Evolutionary conservation across 2,888 invertebrate genomes (phyloP).

Genomic region (Micoletzkya japonica): DNA sequence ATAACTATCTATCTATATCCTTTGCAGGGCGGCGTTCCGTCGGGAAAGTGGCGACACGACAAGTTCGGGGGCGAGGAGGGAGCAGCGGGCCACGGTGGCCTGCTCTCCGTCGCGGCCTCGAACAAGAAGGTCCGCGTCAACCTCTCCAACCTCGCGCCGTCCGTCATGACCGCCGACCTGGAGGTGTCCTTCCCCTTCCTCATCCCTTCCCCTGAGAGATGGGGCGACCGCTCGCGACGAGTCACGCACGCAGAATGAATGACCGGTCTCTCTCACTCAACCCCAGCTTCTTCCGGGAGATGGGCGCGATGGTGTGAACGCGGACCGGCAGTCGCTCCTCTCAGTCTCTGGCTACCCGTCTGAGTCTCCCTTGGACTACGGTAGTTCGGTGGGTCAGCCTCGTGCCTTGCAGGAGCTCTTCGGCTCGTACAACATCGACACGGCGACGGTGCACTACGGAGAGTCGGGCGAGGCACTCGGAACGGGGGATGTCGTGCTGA

Average conservation of each 20-base stretch:
- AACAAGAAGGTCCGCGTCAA: constrained; percentile 28
- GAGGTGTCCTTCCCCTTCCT: constrained; percentile 12
- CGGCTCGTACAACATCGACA: constrained; percentile 35
- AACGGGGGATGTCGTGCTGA: constrained; percentile 44
- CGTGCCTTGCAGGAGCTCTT: constrained; percentile 40
- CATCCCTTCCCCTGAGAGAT: background rate
- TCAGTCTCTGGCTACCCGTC: background rate
- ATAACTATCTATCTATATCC: no score
- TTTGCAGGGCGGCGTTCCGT: no score
- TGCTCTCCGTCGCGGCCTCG: constrained; percentile 3
- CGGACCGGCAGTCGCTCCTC: background rate
- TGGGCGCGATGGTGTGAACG: background rate
- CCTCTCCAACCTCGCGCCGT: constrained; percentile 21
- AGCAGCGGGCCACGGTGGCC: background rate
- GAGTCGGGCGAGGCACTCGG: constrained; percentile 44
- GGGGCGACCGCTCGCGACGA: background rate
- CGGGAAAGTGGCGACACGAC: constrained; percentile 28
- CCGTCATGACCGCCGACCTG: constrained; percentile 25
- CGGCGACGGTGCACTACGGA: constrained; percentile 43
- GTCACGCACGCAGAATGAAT: constrained; percentile 1
- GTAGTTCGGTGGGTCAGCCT: background rate
- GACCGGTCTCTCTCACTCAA: background rate
- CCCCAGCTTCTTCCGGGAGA: background rate
- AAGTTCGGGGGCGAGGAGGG: constrained; percentile 20
- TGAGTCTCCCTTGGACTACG: background rate